These are phyloP conservation scores for Aradophagus sp. DNA, from an alignment of 1,140 invertebrate species.

Conservation along the genomic window DNA sequence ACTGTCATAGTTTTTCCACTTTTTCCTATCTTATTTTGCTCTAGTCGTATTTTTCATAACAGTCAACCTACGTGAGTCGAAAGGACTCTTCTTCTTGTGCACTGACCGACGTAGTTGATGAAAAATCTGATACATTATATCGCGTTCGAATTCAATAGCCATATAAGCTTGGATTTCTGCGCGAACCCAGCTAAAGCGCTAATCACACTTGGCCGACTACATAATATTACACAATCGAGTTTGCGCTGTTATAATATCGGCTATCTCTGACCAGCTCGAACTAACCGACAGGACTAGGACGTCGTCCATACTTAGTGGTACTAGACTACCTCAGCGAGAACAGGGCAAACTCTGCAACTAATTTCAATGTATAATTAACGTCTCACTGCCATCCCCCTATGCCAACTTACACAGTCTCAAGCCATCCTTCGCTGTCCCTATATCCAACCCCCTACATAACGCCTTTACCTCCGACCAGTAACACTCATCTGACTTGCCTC, in stretches of 20 bases:
- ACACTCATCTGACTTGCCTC: slow-evolving; percentile 61
- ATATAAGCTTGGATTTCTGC: slow-evolving; percentile 59
- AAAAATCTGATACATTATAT: too few relatives aligned
- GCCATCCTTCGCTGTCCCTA: slow-evolving; percentile 50
- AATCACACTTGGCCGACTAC: slow-evolving; percentile 67
- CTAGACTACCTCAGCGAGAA: slow-evolving; percentile 65
- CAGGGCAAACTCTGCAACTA: slow-evolving; percentile 75
- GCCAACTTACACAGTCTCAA: slow-evolving; percentile 47
- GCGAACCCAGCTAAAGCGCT: slow-evolving; percentile 60
- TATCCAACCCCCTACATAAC: slow-evolving; percentile 52
- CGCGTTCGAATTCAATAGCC: slow-evolving; percentile 52
- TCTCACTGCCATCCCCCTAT: slow-evolving; percentile 72
- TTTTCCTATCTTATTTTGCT: too few relatives aligned
- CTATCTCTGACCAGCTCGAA: slow-evolving; percentile 72
- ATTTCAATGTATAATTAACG: slow-evolving; percentile 77
- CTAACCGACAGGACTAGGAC: slow-evolving; percentile 57
- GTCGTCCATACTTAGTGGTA: slow-evolving; percentile 73
- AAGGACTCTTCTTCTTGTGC: too few relatives aligned
- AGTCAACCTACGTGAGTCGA: too few relatives aligned
- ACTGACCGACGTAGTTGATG: too few relatives aligned
- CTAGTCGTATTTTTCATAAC: too few relatives aligned
- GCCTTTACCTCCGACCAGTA: slow-evolving; percentile 59
- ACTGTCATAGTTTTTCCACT: too few relatives aligned
- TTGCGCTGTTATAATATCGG: slow-evolving; percentile 72
- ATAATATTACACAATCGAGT: slow-evolving; percentile 73